phyloP scores from a whole-genome alignment of 2,888 invertebrate species.

The Aspidiotus destructor region DNA sequence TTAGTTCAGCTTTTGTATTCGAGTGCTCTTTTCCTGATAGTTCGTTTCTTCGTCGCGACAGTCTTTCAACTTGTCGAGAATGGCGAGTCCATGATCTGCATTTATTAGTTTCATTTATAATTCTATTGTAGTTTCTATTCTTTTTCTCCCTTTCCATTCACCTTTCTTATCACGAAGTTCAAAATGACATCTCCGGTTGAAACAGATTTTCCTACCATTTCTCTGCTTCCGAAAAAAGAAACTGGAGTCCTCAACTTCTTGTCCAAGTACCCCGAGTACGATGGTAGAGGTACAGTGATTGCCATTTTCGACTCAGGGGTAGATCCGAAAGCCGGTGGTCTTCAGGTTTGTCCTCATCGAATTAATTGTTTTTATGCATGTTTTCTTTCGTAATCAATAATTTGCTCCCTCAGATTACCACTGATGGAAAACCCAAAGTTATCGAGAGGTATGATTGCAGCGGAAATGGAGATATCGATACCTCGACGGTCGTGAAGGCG shows the following conservation, averaged over 20 bases:
- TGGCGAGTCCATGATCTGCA: too few species aligned
- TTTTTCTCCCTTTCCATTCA: too few species aligned
- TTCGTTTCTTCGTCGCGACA: too few species aligned
- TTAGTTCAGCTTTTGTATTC: too few species aligned
- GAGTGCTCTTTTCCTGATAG: too few species aligned
- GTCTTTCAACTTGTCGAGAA: too few species aligned
- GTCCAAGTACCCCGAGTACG: constrained; percentile 76
- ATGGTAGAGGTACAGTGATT: constrained; percentile 83
- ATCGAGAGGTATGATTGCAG: constrained; percentile 91
- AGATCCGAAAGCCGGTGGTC: constrained; percentile 89
- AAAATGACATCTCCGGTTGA: not conserved
- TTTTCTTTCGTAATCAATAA: constrained; percentile 14
- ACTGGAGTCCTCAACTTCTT: constrained; percentile 81
- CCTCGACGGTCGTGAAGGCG: constrained; percentile 61
- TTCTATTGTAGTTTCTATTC: too few species aligned
- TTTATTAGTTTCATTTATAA: too few species aligned
- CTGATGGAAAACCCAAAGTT: constrained; percentile 82
- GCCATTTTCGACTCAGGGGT: constrained; percentile 97
- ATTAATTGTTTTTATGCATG: not conserved
- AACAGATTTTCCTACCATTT: constrained; percentile 66
- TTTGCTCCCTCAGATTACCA: constrained; percentile 57
- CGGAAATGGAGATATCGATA: constrained; percentile 94
- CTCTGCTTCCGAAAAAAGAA: constrained; percentile 86
- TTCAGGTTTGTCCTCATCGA: constrained; percentile 57
- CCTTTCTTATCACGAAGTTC: too few species aligned